Percentiles rank a stretch among this genome's conserved stretches.
Evolutionary conservation across 2,113 vertebrate species (phyloP).

Genomic region (Gallinago undulata): DNA sequence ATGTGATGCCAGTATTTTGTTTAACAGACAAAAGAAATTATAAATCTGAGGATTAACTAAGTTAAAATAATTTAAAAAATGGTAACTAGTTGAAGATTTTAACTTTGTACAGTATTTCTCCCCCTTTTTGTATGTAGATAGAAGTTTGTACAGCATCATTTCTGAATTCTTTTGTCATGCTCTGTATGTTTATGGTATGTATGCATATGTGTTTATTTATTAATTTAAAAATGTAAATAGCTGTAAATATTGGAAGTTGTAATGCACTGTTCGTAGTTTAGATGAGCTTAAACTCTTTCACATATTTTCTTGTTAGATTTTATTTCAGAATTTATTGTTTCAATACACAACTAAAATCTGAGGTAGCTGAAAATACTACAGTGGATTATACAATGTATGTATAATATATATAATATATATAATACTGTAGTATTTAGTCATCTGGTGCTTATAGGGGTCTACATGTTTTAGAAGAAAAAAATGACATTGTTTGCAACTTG

Average conservation of each 20-base stretch:
- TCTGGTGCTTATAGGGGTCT: not conserved
- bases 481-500: not conserved
- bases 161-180: not conserved
- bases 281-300: not conserved
- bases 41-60: not conserved
- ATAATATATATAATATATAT: no score
- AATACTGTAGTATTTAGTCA: no score
- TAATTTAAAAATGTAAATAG: not conserved
- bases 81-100: not conserved
- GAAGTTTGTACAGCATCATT: accelerated
- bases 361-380: not conserved
- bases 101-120: not conserved
- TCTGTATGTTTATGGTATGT: not conserved
- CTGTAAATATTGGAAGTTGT: not conserved
- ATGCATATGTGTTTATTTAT: not conserved
- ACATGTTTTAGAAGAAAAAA: not conserved
- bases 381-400: not conserved
- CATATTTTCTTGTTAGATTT: not conserved
- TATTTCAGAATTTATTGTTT: not conserved
- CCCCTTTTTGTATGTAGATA: not conserved
- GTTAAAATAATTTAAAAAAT: not conserved
- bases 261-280: not conserved
- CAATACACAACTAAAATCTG: not conserved
- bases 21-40: not conserved
- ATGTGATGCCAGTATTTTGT: not conserved